Evolutionary conservation across 2,888 invertebrate species (phyloP), one percentile per base, ranked within the genome.

Genomic region (Andricus curvator): DNA sequence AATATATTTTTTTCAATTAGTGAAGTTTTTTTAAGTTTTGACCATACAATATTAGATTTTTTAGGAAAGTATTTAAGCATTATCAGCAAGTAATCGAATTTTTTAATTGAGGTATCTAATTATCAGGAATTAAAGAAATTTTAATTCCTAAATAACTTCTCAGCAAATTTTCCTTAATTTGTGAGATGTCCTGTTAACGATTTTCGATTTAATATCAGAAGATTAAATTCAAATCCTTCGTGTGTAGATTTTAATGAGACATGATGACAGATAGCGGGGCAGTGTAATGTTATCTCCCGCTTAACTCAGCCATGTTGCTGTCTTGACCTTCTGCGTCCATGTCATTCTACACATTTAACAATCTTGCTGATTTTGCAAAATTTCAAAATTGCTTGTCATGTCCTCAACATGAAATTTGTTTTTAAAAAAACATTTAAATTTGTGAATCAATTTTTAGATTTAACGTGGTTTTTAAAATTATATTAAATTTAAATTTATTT

Each of bases 161-260:
- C 9, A 56, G n/a, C 8, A n/a, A 56, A 56, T 65, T 37, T 29
- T 65, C 33, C 2, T 33, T 0, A 20, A 17, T 17, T 37, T 33
- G 11, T 65, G 8, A 65, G n/a, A 20, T 37, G 20, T 17, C 33
- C n/a, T 37, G 22, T 67, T 8, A 20, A 6, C 1, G 37, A 5
- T 37, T 67, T 41, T 22, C 13, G 17, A 9, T 17, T 37, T 29
- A 25, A 62, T 62, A 44, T 68, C 25, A 56, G 29, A 37, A 37
- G 20, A 33, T 51, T 5, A 6, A 33, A 33, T 51, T 13, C 20
- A 51, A 56, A n/a, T 6, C n/a, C 62, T 62, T 25, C 15, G 25
- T 15, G 25, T 62, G 62, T 22, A 62, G 25, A 25, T 29, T 56
- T 74, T 74, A 74, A 74, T 74, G 74, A 74, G 74, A 74, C 74